Conservation (phyloP, 1,140 invertebrate species). For the Mizuhopecten yessoensis region DNA sequence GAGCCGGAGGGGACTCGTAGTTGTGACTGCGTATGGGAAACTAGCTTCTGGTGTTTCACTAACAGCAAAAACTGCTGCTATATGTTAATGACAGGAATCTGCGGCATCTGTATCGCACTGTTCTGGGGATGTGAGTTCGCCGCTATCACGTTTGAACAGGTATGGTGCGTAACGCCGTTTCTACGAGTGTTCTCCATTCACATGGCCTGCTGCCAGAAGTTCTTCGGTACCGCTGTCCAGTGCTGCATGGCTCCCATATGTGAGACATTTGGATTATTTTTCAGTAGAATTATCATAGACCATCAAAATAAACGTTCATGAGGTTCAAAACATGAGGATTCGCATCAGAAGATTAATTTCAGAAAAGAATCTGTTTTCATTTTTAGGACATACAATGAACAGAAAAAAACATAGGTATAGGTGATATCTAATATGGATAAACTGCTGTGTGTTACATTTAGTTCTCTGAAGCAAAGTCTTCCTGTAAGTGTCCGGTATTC, state of each 20-base stretch:
- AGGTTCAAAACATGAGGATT: too few relatives aligned
- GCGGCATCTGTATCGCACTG: conserved; percentile 88
- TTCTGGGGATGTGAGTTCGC: conserved; percentile 89
- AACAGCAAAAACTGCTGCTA: conserved; percentile 89
- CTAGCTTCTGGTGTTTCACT: conserved; percentile 88
- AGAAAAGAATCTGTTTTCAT: too few relatives aligned
- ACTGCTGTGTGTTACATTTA: too few relatives aligned
- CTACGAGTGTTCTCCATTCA: conserved; percentile 84
- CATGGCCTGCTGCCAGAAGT: conserved; percentile 86
- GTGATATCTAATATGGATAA: too few relatives aligned
- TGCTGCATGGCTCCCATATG: conserved; percentile 71
- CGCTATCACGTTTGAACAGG: conserved; percentile 87
- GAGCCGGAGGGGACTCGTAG: conserved; percentile 90
- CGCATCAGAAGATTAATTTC: too few relatives aligned
- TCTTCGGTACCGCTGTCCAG: conserved; percentile 85
- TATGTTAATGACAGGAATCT: conserved; percentile 87
- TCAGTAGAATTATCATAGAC: conserved; percentile 85
- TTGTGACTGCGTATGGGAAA: conserved; percentile 89
- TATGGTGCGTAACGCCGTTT: conserved; percentile 81
- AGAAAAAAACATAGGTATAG: too few relatives aligned
- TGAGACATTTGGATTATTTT: conserved; percentile 84
- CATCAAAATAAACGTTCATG: conserved; percentile 3
- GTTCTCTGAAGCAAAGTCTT: too few relatives aligned
- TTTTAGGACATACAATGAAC: too few relatives aligned
- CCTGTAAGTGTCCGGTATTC: too few relatives aligned